Conservation (phyloP, 1,140 invertebrate species). For the Oryzaephilus surinamensis region DNA sequence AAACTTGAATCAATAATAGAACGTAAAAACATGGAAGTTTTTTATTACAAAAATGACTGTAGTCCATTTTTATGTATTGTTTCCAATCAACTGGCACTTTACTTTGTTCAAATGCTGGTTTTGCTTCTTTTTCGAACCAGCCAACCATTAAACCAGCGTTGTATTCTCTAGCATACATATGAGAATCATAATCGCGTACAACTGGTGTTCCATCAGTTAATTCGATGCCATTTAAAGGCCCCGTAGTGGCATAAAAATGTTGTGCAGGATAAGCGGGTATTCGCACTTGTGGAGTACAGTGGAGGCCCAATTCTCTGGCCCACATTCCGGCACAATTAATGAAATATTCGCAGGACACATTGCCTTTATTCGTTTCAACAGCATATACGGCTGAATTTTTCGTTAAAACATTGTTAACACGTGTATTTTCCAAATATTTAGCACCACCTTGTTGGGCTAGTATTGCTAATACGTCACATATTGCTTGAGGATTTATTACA, state of each 20-base stretch:
- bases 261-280: slow-evolving; percentile 62
- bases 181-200: slow-evolving; percentile 59
- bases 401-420: slow-evolving; percentile 46
- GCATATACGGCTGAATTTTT: slow-evolving; percentile 46
- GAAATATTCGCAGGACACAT: slow-evolving; percentile 58
- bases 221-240: slow-evolving; percentile 26
- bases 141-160: slow-evolving; percentile 50
- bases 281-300: slow-evolving; percentile 49
- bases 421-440: slow-evolving; percentile 49
- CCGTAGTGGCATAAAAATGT: slow-evolving; percentile 58
- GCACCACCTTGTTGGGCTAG: slow-evolving; percentile 50
- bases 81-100: slow-evolving; percentile 51
- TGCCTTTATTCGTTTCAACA: slow-evolving; percentile 50
- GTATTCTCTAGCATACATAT: slow-evolving; percentile 50
- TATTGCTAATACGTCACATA: slow-evolving; percentile 48
- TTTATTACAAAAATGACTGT: slow-evolving; percentile 51
- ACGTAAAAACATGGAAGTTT: neutral
- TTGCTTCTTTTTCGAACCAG: slow-evolving; percentile 55
- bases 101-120: slow-evolving; percentile 50
- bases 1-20: slow-evolving; percentile 5
- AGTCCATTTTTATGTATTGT: slow-evolving; percentile 41
- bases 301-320: slow-evolving; percentile 54
- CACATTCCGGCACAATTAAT: slow-evolving; percentile 68
- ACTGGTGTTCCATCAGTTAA: slow-evolving; percentile 37
- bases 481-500: slow-evolving; percentile 50